Evolutionary conservation across 2,797 vertebrate species (phyloP).

Genomic region (Urocyon cinereoargenteus): DNA sequence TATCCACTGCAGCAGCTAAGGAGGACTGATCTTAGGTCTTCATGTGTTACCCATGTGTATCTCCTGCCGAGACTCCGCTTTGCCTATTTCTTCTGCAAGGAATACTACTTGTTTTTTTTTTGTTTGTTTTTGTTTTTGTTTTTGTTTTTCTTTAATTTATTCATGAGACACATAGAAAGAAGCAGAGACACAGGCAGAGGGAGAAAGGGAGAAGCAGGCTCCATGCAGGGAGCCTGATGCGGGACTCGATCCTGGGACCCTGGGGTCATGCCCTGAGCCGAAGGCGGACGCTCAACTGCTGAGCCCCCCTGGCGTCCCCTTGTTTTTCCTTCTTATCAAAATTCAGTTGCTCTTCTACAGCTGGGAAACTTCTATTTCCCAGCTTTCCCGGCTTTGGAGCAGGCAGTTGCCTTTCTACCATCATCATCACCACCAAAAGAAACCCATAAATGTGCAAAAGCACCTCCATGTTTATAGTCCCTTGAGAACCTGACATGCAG

Average conservation of each 20-base stretch:
- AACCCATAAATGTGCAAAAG: not conserved
- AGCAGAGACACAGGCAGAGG: too few relatives aligned
- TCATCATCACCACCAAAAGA: not conserved
- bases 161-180: too few relatives aligned
- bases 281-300: too few relatives aligned
- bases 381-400: too few relatives aligned
- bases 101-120: conserved; percentile 7
- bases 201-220: too few relatives aligned
- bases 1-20: not conserved
- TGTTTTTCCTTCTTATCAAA: not conserved
- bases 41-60: not conserved
- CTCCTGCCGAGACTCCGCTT: not conserved
- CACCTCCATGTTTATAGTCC: not conserved
- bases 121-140: too few relatives aligned
- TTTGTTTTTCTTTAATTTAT: not conserved
- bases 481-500: not conserved
- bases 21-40: conserved; percentile 11
- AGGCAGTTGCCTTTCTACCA: not conserved
- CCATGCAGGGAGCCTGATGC: too few relatives aligned
- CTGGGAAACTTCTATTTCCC: too few relatives aligned
- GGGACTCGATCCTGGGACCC: too few relatives aligned
- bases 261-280: too few relatives aligned
- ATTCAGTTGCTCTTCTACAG: not conserved
- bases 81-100: not conserved
- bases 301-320: too few relatives aligned